phyloP scores from a whole-genome alignment of 37 sponge, comb jelly and placozoan species.

The Hexactinellida sp. region DNA sequence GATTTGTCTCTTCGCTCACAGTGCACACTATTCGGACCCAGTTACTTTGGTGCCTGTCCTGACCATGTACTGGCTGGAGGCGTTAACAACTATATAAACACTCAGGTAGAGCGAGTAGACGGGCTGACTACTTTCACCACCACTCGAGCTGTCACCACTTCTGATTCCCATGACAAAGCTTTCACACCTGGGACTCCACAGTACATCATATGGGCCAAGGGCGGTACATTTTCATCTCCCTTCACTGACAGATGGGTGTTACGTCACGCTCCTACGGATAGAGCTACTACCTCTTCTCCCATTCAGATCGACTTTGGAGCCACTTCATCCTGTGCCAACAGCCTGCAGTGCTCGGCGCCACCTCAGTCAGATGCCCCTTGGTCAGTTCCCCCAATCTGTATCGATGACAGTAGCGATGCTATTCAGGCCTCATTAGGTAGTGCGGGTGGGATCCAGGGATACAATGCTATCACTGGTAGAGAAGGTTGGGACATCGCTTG shows the following conservation, averaged over 20 bases:
- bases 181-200: neutral
- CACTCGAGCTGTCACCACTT: neutral
- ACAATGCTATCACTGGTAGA: neutral
- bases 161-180: neutral
- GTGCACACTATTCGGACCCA: neutral
- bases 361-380: neutral
- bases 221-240: neutral
- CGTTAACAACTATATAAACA: neutral
- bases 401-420: neutral
- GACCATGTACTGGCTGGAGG: neutral
- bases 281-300: neutral
- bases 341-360: neutral
- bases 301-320: neutral
- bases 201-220: neutral
- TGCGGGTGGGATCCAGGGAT: neutral
- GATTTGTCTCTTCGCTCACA: neutral
- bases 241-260: neutral
- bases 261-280: neutral
- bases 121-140: neutral
- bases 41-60: neutral
- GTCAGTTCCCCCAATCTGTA: neutral
- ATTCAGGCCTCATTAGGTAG: neutral
- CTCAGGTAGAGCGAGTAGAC: neutral
- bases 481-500: slow-evolving; percentile 50
- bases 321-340: neutral